Evolutionary conservation across 2,797 vertebrate species (phyloP).

Genomic region (Antennarius maculatus): DNA sequence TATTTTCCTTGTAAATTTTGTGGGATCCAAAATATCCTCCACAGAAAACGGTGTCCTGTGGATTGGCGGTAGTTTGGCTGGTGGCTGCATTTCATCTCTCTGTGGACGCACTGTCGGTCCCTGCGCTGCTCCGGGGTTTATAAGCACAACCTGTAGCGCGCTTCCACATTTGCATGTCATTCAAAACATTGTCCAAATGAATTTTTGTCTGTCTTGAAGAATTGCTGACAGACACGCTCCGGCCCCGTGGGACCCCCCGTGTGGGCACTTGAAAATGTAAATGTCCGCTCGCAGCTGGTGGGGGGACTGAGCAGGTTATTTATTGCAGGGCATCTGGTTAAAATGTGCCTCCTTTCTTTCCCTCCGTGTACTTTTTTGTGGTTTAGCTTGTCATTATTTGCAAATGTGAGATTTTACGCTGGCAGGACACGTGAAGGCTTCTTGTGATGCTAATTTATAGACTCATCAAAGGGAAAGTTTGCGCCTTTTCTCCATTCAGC

Average conservation of each 20-base stretch:
- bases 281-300: slow-evolving; percentile 64
- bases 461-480: slow-evolving; percentile 70
- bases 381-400: slow-evolving; percentile 76
- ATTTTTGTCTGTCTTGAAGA: slow-evolving; percentile 36
- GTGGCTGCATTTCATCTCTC: slow-evolving; percentile 58
- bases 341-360: slow-evolving; percentile 78
- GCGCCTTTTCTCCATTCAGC: slow-evolving; percentile 21
- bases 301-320: slow-evolving; percentile 60
- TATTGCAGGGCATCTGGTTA: slow-evolving; percentile 81
- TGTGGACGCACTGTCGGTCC: not conserved
- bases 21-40: slow-evolving; percentile 79
- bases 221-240: slow-evolving; percentile 49
- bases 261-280: slow-evolving; percentile 66
- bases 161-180: slow-evolving; percentile 70
- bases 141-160: slow-evolving; percentile 36
- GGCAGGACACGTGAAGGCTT: slow-evolving; percentile 66
- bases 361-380: slow-evolving; percentile 77
- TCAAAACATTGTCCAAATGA: slow-evolving; percentile 34
- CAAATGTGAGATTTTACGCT: slow-evolving; percentile 71
- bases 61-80: slow-evolving; percentile 45
- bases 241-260: slow-evolving; percentile 41
- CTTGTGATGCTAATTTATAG: slow-evolving; percentile 82
- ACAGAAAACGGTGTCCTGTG: slow-evolving; percentile 75
- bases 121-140: slow-evolving; percentile 19
- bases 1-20: slow-evolving; percentile 66